These are phyloP conservation scores for Palythoa grandiflora DNA, from an alignment of 92 coral and sea anemone species.

Conservation along the genomic window DNA sequence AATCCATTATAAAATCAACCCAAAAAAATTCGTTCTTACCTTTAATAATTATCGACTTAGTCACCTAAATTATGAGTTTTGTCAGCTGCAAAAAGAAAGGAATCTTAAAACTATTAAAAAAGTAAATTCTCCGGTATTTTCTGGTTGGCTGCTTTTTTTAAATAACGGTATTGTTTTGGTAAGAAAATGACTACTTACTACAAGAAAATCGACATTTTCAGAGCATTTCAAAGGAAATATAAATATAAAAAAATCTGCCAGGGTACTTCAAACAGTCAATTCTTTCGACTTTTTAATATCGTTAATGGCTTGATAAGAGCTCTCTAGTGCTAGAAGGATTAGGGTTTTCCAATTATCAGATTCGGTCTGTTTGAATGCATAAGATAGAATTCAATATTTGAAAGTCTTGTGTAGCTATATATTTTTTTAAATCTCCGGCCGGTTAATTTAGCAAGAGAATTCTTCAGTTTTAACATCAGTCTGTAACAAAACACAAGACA, in stretches of 20 bases:
- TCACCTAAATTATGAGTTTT: not conserved
- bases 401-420: too few relatives aligned
- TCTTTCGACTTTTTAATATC: not conserved
- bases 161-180: slow-evolving; percentile 24
- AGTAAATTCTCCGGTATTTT: not conserved
- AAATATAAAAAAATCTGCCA: not conserved
- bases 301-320: not conserved
- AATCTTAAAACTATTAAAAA: not conserved
- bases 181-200: slow-evolving; percentile 1
- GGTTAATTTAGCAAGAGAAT: too few relatives aligned
- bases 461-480: too few relatives aligned
- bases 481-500: too few relatives aligned
- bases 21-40: not conserved
- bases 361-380: too few relatives aligned
- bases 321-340: not conserved
- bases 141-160: not conserved
- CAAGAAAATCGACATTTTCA: not conserved
- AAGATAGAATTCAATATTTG: too few relatives aligned
- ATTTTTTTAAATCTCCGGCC: too few relatives aligned
- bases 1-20: not conserved
- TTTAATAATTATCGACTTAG: not conserved
- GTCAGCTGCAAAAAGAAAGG: slow-evolving; percentile 26
- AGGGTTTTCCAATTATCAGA: not conserved
- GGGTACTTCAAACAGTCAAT: not conserved
- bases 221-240: not conserved